Base-by-base conservation (phyloP, 2,888 invertebrate species). In the Proisotoma minuta region DNA sequence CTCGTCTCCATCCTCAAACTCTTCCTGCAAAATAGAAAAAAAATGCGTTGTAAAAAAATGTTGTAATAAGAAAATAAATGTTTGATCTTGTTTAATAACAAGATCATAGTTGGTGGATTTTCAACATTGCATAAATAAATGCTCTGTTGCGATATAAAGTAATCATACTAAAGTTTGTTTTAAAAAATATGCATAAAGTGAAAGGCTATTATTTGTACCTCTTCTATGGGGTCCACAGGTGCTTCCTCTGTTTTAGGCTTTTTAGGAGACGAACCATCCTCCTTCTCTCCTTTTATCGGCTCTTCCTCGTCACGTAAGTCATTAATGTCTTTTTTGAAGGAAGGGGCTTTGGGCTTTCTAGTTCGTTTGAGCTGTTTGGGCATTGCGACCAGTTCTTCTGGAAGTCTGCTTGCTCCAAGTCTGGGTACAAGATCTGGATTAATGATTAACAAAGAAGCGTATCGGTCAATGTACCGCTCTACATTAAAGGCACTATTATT, bases 1-100 rank as follows among this genome's bases (percentile, higher is more conserved):
- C 52, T 82, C 77, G 74, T 85, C 85, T 69, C 83, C 82, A 52
- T 80, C 79, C 73, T 84, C 84, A 0, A 56, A 23, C 12, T 83
- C 83, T 75, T 82, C 81, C 64, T 84, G 27, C 8, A 50, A 62
- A 24, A 28, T 24, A 56, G 18, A 3, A 49, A 56, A 52, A 43
- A 23, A 18, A 43, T 24, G 10, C n/a, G 8, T 5, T 22, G 20
- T 34, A n/a, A 59, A 23, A 39, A 51, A 23, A 34, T 29, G 3
- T 28, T 2, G 28, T 15, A 29, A 47, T 57, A 12, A 23, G 24
- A 24, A 26, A 5, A 47, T n/a, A n/a, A 47, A 47, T 10, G 22
- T 20, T 23, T 22, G 15, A 23, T 28, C 20, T 39, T 3, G 23
- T 39, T 43, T 5, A 5, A 12, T 5, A 43, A 43, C 8, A 56